Base-by-base conservation (phyloP, 2,113 vertebrate species). In the Stigmatopora nigra region DNA sequence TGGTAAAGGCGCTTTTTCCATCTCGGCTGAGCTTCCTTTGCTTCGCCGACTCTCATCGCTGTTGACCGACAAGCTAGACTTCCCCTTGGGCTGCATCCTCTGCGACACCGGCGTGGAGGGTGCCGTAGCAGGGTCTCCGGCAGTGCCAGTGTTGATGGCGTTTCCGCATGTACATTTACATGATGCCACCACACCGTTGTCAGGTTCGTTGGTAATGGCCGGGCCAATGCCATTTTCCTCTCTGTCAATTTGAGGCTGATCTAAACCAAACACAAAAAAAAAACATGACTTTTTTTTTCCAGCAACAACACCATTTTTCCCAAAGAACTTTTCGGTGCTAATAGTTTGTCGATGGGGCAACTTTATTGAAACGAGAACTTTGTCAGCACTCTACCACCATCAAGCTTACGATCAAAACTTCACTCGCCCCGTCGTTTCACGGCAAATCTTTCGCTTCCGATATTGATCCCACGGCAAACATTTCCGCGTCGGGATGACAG, bases 11-110 rank as follows among this genome's bases (percentile, higher is more conserved):
- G 92, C 86, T 81, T 94, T 97, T 78, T 95, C 92, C 17, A 93
- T 94, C 80, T 92, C 92, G 0, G 84, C 90, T 76, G 94, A 95
- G 75, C 93, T 96, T 76, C 91, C 86, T 89, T 92, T 95, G 83
- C 92, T 97, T 83, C 91, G 94, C 78, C 92, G 91, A 89, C 91
- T 94, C 89, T 88, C 87, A 81, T 91, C 92, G 17, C 91, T 97
- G 91, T 90, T 94, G 70, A 99, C 94, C 0, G 95, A 98, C 86
- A 98, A 84, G 84, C 94, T 98, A 77, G 97, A 96, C 76, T 93
- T 92, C 68, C 98, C 86, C 82, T 99, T 98, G 72, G 87, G 90
- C 78, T 98, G 95, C 93, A 99, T 87, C 84, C 93, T 95, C 84
- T 95, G 92, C 8, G 96, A 93, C 80, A 97, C 95, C 0, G 92